A percentile compares a stretch with the other conserved stretches of the same genome.
Conservation (phyloP, 2,888 invertebrate genomes). For the Nephrotoma flavescens region DNA sequence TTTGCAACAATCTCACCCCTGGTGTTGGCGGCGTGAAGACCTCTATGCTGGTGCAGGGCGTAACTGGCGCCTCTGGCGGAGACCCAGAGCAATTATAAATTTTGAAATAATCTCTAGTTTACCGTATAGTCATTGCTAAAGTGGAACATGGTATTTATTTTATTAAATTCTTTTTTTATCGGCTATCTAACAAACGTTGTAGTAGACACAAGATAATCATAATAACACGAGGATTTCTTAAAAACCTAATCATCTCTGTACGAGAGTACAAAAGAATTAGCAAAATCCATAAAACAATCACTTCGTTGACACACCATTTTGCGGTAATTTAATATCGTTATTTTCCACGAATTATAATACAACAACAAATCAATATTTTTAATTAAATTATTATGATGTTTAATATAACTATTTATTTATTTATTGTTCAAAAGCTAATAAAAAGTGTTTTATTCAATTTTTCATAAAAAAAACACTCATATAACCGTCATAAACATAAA, state of each 20-base stretch:
- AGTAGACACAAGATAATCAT: no score
- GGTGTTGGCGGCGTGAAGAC: no score
- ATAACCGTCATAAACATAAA: neutral
- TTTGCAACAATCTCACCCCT: no score
- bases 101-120: no score
- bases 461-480: neutral
- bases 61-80: no score
- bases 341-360: neutral
- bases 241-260: neutral
- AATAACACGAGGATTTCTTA: neutral
- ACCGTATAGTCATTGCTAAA: no score
- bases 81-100: no score
- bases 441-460: neutral
- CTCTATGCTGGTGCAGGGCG: no score
- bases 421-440: neutral
- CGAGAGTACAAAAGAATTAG: neutral
- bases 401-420: neutral
- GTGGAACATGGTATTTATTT: no score
- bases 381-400: neutral
- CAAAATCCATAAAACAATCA: neutral
- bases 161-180: no score
- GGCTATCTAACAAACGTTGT: no score
- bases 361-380: neutral
- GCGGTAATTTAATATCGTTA: neutral
- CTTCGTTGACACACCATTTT: neutral